Conservation (phyloP, 2,888 invertebrate species). For the Hirtodrosophila cameraria region DNA sequence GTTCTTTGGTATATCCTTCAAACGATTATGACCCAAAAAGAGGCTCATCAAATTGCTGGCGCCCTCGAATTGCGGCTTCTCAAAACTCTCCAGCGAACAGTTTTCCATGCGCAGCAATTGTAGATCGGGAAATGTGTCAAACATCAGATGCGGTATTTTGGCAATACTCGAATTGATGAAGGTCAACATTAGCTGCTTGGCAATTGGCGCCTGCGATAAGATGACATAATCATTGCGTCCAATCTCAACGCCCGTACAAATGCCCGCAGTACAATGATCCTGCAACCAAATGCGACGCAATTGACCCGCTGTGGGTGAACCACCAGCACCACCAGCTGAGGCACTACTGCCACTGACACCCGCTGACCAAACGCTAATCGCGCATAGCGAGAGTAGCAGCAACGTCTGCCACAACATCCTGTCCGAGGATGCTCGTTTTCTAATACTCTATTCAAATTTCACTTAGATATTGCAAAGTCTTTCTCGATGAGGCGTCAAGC, state of each 20-base stretch:
- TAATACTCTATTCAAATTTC: not conserved
- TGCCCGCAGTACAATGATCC: constrained; percentile 80
- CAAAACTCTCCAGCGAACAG: constrained; percentile 81
- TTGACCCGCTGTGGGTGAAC: constrained; percentile 56
- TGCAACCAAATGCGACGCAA: constrained; percentile 82
- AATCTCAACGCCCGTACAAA: constrained; percentile 78
- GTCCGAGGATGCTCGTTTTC: constrained; percentile 1
- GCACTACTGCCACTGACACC: constrained; percentile 14
- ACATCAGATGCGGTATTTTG: constrained; percentile 82
- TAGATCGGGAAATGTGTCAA: constrained; percentile 82
- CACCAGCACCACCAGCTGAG: constrained; percentile 16
- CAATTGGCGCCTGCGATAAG: constrained; percentile 78
- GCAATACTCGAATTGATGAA: constrained; percentile 82
- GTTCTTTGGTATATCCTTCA: constrained; percentile 81
- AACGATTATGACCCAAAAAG: constrained; percentile 75
- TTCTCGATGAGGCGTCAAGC: constrained; percentile 56
- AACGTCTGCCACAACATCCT: constrained; percentile 38
- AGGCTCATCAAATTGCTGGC: constrained; percentile 82
- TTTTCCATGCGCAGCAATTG: constrained; percentile 82
- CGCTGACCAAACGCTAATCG: constrained; percentile 4
- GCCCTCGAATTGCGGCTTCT: constrained; percentile 82
- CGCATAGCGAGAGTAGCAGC: constrained; percentile 23
- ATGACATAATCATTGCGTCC: constrained; percentile 82
- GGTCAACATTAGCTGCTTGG: constrained; percentile 77
- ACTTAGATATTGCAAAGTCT: constrained; percentile 5